Percentiles rank a stretch among this genome's conserved stretches.
phyloP scores from a whole-genome alignment of 1,140 invertebrate genomes.

The Meloidogyne hapla region DNA sequence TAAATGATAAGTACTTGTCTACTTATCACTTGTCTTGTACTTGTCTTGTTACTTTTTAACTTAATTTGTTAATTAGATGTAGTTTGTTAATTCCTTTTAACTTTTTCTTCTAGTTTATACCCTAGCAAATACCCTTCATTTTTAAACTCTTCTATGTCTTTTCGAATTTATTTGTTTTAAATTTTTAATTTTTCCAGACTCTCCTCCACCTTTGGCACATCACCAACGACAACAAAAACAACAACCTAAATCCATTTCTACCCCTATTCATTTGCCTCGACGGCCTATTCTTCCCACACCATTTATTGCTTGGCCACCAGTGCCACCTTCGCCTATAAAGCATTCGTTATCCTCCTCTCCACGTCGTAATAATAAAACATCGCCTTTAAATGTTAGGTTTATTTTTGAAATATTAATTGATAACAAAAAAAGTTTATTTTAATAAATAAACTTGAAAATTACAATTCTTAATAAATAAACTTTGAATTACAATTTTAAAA shows the following conservation, averaged over 20 bases:
- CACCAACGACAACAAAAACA: neutral
- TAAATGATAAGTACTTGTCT: too few relatives aligned
- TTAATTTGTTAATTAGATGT: too few relatives aligned
- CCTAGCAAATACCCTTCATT: too few relatives aligned
- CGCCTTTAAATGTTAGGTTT: neutral
- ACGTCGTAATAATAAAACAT: neutral
- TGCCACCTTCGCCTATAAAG: neutral
- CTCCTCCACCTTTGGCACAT: neutral
- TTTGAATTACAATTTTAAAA: too few relatives aligned
- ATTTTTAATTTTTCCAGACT: neutral
- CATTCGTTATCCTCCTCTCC: conserved; percentile 2
- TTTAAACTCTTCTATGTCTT: neutral
- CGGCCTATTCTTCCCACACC: neutral
- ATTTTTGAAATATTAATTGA: neutral
- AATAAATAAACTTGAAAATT: too few relatives aligned
- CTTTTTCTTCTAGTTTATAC: too few relatives aligned
- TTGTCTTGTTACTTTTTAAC: too few relatives aligned
- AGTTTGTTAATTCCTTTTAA: too few relatives aligned
- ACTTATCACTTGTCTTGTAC: too few relatives aligned
- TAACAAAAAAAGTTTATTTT: too few relatives aligned
- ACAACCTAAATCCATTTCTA: neutral
- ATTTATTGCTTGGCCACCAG: conserved; percentile 29
- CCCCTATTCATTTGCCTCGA: neutral
- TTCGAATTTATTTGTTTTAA: neutral
- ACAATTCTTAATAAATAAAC: too few relatives aligned